These are phyloP conservation scores for Catharus bicknelli DNA, from an alignment of 2,113 vertebrate genomes.

Conservation along the genomic window DNA sequence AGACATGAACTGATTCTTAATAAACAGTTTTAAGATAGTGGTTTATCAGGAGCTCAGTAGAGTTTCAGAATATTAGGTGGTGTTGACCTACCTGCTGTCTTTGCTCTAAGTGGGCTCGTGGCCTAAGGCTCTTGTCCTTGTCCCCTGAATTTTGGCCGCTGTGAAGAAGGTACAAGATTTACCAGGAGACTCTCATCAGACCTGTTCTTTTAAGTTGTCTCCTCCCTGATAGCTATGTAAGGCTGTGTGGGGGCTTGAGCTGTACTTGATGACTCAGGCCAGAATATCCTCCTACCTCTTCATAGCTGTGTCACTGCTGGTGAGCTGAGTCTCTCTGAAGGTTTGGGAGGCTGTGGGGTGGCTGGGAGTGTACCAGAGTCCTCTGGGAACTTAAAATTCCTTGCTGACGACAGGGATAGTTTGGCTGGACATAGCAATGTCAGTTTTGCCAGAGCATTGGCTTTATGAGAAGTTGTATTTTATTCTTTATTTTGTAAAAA, in stretches of 20 bases:
- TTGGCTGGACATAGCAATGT: background rate
- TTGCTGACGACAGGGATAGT: background rate
- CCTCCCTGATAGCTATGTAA: background rate
- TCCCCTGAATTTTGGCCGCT: background rate
- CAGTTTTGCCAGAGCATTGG: background rate
- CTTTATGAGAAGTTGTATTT: background rate
- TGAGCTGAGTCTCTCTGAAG: background rate
- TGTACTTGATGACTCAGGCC: constrained; percentile 11
- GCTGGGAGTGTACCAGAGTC: background rate
- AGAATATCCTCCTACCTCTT: background rate
- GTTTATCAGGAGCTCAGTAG: background rate
- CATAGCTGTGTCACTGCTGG: background rate
- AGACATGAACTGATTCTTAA: background rate
- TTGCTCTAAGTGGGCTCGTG: background rate
- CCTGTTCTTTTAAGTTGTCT: background rate
- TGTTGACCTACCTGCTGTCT: background rate
- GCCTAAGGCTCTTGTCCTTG: background rate
- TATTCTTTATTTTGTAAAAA: background rate
- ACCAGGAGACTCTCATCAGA: background rate
- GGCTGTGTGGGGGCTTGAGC: background rate
- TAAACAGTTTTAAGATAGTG: background rate
- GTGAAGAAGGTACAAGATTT: background rate
- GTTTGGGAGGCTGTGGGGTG: rapidly evolving
- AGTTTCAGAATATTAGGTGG: background rate
- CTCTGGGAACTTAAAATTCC: background rate